Evolutionary conservation across 1,140 invertebrate species (phyloP).

Genomic region (Pogonognathellus flavescens): DNA sequence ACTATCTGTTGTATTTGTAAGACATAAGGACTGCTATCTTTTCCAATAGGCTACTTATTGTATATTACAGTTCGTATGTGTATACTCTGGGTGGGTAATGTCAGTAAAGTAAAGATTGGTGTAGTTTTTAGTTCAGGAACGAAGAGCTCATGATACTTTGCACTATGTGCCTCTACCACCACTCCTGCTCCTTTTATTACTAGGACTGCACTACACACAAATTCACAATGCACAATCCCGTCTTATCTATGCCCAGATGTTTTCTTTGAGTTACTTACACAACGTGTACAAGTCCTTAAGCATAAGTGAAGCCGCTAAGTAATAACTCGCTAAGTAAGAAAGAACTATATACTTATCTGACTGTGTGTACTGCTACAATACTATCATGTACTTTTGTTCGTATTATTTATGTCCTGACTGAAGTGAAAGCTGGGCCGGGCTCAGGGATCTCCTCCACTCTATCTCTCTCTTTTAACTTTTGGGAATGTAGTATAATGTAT

Average conservation of each 20-base stretch:
- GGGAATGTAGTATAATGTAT: no score
- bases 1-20: neutral
- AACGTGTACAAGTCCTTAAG: constrained; percentile 27
- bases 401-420: constrained; percentile 19
- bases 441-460: neutral
- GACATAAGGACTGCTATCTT: no score
- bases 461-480: neutral
- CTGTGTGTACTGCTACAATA: neutral
- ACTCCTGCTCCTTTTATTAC: no score
- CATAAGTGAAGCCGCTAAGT: constrained; percentile 36
- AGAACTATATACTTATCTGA: constrained; percentile 9
- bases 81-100: neutral
- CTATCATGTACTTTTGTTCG: neutral
- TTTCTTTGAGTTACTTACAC: constrained; percentile 13
- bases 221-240: neutral
- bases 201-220: no score
- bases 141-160: no score
- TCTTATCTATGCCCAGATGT: neutral
- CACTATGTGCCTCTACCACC: no score
- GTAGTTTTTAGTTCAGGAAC: no score
- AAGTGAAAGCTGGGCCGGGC: neutral
- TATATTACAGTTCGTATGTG: neutral
- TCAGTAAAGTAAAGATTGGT: no score
- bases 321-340: neutral
- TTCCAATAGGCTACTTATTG: neutral